Conservation (phyloP, 2,113 vertebrate species). For the Eclectus roratus region DNA sequence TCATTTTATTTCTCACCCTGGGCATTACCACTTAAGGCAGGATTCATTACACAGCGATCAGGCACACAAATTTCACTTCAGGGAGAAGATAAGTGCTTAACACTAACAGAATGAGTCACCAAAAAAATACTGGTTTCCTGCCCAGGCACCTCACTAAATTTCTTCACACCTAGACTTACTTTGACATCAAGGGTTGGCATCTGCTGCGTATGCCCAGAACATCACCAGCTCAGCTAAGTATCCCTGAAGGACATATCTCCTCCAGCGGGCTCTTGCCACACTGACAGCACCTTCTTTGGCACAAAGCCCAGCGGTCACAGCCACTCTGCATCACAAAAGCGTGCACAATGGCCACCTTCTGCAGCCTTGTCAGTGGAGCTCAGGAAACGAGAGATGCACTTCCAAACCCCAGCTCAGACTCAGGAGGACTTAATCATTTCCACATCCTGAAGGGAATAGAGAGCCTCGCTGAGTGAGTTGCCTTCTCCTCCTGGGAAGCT, state of each 20-base stretch:
- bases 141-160: not conserved
- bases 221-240: not conserved
- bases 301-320: constrained; percentile 1
- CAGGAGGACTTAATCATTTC: not conserved
- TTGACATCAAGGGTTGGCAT: not conserved
- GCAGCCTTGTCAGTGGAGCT: not conserved
- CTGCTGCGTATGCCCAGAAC: rapidly evolving
- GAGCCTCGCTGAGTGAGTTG: not conserved
- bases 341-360: not conserved
- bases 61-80: not conserved
- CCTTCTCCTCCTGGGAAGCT: not conserved
- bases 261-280: not conserved
- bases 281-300: rapidly evolving
- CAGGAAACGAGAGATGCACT: not conserved
- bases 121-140: not conserved
- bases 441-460: not conserved
- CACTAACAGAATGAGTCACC: constrained; percentile 5
- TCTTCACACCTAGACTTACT: constrained; percentile 6
- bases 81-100: not conserved
- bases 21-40: not conserved
- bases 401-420: not conserved
- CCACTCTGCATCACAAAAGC: not conserved
- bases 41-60: not conserved
- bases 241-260: not conserved
- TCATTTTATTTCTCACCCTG: not conserved